Base-by-base conservation (phyloP, 2,888 invertebrate genomes). In the Anoplius nigerrimus region DNA sequence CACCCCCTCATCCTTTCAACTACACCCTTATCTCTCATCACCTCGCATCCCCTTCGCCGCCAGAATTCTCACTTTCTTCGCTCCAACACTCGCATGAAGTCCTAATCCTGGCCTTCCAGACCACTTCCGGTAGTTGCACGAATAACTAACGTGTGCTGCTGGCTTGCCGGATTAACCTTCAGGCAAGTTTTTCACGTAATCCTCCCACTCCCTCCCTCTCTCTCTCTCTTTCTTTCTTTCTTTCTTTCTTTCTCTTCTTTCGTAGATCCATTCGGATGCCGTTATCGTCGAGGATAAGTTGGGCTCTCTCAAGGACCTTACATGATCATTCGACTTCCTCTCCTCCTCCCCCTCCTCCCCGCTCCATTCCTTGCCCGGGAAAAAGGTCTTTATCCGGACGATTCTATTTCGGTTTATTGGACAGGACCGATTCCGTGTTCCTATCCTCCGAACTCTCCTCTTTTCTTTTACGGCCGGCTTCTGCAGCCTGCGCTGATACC, bases 381-480 rank as follows among this genome's bases (percentile, higher is more conserved):
- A 58, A 61, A 57, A 59, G 54, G 51, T 74, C 59, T 66, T 75
- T 75, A 75, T 71, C 66, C 73, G 73, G 11, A 43, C 60, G 63
- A 64, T 55, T 71, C 69, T 71, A 76, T 76, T 76, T 68, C 72
- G 64, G 69, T 71, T 76, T 76, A 76, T 76, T 70, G 77, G 71
- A 64, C 55, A 24, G 51, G 56, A 51, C 5, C 48, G 13, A 48
- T 18, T 48, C 48, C 48, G 48, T 48, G 8, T 48, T 48, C 16
- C 48, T 48, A 18, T 11, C 48, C 18, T 48, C 48, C n/a, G 34
- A 54, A 21, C 42, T 27, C 43, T 63, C 20, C 5, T 21, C 20
- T 45, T 22, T 46, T 46, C 22, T 18, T 54, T 43, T 46, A 24
- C 43, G 70, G 54, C 64, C 62, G 45, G 57, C 58, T 48, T 46